Base-by-base conservation (phyloP, 1,140 invertebrate genomes). In the Drosophila malerkotliana region DNA sequence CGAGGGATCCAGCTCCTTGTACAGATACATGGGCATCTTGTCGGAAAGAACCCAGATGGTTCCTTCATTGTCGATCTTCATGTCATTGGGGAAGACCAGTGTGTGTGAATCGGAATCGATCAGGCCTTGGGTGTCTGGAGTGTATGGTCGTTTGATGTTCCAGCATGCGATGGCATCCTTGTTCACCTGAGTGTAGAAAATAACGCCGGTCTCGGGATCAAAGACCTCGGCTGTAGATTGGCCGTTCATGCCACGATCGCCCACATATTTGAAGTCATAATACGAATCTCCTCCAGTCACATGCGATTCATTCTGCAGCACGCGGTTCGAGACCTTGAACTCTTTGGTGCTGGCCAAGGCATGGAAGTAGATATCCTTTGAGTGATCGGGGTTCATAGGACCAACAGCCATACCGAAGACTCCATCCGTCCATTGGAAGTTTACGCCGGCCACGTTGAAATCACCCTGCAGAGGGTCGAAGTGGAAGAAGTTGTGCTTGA, bases 401-500 rank as follows among this genome's bases (percentile, higher is more conserved):
- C 94, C 94, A 15, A 96, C 84, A 3, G 95, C 94, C 63, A 96
- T 62, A 28, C 94, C 94, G 63, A 96, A 96, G 0, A 96, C 92
- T 8, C 96, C 95, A 88, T 96, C 96, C 0, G 94, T 95, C 95
- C 95, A 96, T 83, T 96, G 95, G 93, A 96, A 96, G 72, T 95
- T 94, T 3, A 95, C 93, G 4, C 95, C 95, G 18, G 93, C 94
- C 6, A 96, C 93, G 75, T 94, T 95, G 79, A 94, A 96, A 57
- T 95, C 93, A 7, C 95, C 95, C 64, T 95, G 92, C 8, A 96
- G 87, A 0, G 96, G 96, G 88, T 97, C 96, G 55, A 96, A 96
- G 91, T 96, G 93, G 93, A 97, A 97, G 92, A 94, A 97, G 85
- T 96, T 95, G 79, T 97, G 96, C 61, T 94, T 92, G 2, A 97